Conservation (phyloP, 2,888 invertebrate genomes). For the Pterostichus niger region DNA sequence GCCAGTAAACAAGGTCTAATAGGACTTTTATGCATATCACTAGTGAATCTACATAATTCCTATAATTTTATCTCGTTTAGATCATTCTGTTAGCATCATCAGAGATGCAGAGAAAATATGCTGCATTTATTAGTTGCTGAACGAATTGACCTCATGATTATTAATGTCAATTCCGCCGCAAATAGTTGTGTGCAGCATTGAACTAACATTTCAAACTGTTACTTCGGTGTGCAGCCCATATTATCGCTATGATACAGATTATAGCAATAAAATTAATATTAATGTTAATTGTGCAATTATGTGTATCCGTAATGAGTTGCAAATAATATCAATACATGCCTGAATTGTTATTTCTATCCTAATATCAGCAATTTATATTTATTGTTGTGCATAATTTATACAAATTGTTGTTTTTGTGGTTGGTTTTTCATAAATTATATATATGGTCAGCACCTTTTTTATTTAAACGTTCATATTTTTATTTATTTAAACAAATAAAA, state of each 20-base stretch:
- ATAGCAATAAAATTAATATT: conserved; percentile 48
- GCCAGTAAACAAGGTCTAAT: conserved; percentile 27
- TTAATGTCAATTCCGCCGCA: conserved; percentile 59
- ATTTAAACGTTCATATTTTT: too few species aligned
- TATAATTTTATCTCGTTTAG: conserved; percentile 27
- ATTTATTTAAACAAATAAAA: too few species aligned
- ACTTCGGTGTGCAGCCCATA: conserved; percentile 11
- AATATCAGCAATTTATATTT: background rate
- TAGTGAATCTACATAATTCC: conserved; percentile 39
- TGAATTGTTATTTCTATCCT: conserved; percentile 30
- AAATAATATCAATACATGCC: conserved; percentile 22
- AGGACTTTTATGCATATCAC: conserved; percentile 31
- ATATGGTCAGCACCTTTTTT: too few species aligned
- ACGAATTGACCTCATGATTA: conserved; percentile 62
- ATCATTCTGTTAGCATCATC: conserved; percentile 23
- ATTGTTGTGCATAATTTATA: conserved; percentile 18
- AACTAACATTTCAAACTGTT: conserved; percentile 19
- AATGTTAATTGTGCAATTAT: conserved; percentile 43
- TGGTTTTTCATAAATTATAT: background rate
- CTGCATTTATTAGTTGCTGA: conserved; percentile 44
- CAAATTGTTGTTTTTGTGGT: background rate
- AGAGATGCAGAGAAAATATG: conserved; percentile 24
- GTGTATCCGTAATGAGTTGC: conserved; percentile 45
- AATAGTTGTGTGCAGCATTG: conserved; percentile 30
- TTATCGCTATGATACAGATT: conserved; percentile 26